Percentiles rank a stretch among this genome's conserved stretches.
Evolutionary conservation across 2,797 vertebrate genomes (phyloP).

Genomic region (Falco cherrug): DNA sequence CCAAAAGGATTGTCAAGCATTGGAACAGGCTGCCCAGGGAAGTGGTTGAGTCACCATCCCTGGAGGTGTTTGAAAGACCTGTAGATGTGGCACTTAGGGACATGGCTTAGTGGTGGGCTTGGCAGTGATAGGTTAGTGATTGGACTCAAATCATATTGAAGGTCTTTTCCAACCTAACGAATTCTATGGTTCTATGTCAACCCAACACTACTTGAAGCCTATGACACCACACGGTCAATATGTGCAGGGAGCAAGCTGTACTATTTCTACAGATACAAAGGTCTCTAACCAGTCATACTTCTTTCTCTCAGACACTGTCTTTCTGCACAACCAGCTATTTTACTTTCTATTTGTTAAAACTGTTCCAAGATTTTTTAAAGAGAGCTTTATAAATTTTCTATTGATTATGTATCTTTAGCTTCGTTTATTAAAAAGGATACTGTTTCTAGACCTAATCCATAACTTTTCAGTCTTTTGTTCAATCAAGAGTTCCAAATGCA

Average conservation of each 20-base stretch:
- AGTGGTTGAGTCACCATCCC: background rate
- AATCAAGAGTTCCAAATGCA: background rate
- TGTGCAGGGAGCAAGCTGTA: rapidly evolving
- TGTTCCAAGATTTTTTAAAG: background rate
- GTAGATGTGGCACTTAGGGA: background rate
- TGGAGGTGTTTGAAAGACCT: background rate
- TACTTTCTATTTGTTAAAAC: background rate
- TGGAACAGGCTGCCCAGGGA: background rate
- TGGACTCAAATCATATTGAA: background rate
- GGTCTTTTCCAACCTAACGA: background rate
- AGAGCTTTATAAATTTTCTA: background rate
- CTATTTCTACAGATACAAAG: background rate
- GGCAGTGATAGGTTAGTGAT: background rate
- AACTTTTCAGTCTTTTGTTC: background rate
- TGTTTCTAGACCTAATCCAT: background rate
- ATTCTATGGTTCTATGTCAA: background rate
- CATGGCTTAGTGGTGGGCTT: background rate
- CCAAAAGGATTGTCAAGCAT: background rate
- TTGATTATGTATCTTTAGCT: background rate
- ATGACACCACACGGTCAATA: rapidly evolving
- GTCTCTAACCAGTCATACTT: background rate
- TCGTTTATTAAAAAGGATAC: background rate
- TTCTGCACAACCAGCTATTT: background rate
- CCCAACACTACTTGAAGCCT: rapidly evolving
- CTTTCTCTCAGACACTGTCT: background rate